A percentile compares a stretch with the other conserved stretches of the same genome.
Evolutionary conservation across 2,888 invertebrate genomes (phyloP).

Genomic region (Polymixis flavicincta): DNA sequence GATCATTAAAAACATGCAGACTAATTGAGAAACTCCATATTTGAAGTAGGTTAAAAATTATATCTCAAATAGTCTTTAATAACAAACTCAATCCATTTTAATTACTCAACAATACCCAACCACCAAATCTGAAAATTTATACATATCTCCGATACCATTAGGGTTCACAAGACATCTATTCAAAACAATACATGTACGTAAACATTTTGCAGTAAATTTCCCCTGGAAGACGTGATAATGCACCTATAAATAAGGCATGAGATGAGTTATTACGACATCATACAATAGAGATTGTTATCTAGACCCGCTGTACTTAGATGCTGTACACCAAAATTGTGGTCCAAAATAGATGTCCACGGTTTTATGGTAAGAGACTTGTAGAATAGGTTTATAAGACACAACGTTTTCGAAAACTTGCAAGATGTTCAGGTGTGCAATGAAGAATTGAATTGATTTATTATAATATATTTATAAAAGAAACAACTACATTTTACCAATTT

Average conservation of each 20-base stretch:
- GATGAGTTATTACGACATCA: constrained; percentile 63
- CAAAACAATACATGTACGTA: constrained; percentile 61
- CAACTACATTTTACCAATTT: not conserved
- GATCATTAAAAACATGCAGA: no score
- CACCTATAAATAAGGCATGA: constrained; percentile 73
- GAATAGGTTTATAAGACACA: not conserved
- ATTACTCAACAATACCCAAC: constrained; percentile 23
- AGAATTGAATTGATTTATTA: not conserved
- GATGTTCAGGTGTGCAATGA: not conserved
- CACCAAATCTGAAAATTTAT: constrained; percentile 50
- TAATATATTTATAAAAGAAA: not conserved
- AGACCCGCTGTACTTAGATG: constrained; percentile 58
- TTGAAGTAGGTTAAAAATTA: no score
- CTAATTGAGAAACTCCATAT: no score
- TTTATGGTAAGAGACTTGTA: constrained; percentile 17
- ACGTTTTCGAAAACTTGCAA: not conserved
- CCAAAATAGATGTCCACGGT: constrained; percentile 46
- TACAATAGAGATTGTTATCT: constrained; percentile 73
- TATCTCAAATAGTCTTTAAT: not conserved
- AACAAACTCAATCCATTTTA: constrained; percentile 20
- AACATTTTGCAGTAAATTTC: constrained; percentile 65
- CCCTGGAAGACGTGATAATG: constrained; percentile 72
- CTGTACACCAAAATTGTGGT: constrained; percentile 62
- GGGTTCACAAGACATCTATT: constrained; percentile 56
- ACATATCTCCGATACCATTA: constrained; percentile 45